A percentile compares a stretch with the other conserved stretches of the same genome.
phyloP scores from a whole-genome alignment of 2,888 invertebrate genomes.

The Drosophila kanekoi region DNA sequence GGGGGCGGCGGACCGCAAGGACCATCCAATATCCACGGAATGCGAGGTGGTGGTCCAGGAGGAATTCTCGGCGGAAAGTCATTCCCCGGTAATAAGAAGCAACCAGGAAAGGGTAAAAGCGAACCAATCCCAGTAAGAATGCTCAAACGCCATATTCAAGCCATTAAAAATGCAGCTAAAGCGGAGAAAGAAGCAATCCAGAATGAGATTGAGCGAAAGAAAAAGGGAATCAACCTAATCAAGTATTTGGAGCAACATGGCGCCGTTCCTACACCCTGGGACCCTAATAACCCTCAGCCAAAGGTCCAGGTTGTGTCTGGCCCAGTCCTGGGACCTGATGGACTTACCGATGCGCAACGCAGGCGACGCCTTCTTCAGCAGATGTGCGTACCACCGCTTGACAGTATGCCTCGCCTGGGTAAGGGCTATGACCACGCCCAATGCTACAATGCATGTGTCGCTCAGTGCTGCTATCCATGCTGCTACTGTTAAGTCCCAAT shows the following conservation, averaged over 20 bases:
- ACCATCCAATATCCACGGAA: not conserved
- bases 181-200: conserved; percentile 19
- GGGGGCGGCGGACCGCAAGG: conserved; percentile 62
- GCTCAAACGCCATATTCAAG: conserved; percentile 23
- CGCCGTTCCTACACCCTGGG: conserved; percentile 23
- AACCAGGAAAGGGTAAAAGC: conserved; percentile 8
- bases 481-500: conserved; percentile 10
- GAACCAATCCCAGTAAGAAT: conserved; percentile 41
- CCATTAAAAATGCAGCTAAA: not conserved
- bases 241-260: conserved; percentile 49
- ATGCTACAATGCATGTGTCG: conserved; percentile 17
- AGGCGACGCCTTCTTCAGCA: conserved; percentile 43
- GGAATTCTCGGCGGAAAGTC: conserved; percentile 6
- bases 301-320: not conserved
- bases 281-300: conserved; percentile 33
- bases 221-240: conserved; percentile 54
- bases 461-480: conserved; percentile 19
- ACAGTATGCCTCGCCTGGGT: conserved; percentile 66
- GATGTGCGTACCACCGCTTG: conserved; percentile 61
- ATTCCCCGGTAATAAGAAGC: conserved; percentile 24
- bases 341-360: conserved; percentile 55
- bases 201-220: conserved; percentile 9
- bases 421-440: conserved; percentile 56
- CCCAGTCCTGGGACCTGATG: conserved; percentile 41
- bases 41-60: conserved; percentile 30